Evolutionary conservation across 2,797 vertebrate genomes (phyloP).

Genomic region (Gallinago nigripennis): DNA sequence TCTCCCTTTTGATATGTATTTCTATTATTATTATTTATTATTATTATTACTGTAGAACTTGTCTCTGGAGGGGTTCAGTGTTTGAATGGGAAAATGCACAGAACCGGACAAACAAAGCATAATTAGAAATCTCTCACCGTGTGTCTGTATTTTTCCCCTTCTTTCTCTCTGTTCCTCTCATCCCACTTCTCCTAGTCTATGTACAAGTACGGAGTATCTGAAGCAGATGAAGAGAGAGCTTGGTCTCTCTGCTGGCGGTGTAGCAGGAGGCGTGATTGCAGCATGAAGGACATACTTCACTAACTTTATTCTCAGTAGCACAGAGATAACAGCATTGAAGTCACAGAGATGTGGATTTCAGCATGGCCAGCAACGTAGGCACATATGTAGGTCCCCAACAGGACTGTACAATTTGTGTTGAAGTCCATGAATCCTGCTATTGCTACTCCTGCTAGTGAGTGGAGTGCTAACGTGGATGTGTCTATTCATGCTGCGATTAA

Average conservation of each 20-base stretch:
- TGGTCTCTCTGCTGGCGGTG: background rate
- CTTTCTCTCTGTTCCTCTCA: background rate
- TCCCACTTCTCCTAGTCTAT: background rate
- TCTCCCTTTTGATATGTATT: background rate
- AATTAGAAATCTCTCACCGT: background rate
- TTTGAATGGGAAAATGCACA: background rate
- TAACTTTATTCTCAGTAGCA: background rate
- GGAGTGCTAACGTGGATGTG: background rate
- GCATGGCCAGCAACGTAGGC: background rate
- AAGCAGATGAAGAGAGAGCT: background rate
- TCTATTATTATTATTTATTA: background rate
- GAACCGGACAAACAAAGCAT: background rate
- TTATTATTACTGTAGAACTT: background rate
- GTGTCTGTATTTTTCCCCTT: background rate
- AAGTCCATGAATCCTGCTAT: background rate
- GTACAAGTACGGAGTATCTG: background rate
- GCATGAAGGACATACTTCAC: background rate
- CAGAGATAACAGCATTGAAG: background rate
- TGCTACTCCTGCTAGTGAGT: background rate
- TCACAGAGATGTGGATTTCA: background rate
- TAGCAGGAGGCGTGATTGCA: slow-evolving; percentile 1
- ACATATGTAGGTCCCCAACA: background rate
- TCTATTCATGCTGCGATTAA: background rate
- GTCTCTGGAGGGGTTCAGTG: background rate
- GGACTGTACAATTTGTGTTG: background rate